Base-by-base conservation (phyloP, 1,140 invertebrate species). In the Drosophila azteca region DNA sequence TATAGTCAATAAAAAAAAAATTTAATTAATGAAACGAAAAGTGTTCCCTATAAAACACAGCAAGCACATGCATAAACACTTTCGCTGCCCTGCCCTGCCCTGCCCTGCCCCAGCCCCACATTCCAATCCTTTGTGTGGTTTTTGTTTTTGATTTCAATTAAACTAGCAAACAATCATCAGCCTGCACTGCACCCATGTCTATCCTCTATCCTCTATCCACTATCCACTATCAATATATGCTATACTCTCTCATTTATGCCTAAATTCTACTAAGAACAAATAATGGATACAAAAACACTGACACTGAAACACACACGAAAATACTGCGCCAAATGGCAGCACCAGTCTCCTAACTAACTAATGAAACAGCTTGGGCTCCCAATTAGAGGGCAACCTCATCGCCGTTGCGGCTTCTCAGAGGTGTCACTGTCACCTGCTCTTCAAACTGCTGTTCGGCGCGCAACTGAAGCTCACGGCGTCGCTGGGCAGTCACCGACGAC, bases 361-460 rank as follows among this genome's bases (percentile, higher is more conserved):
- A 17, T 55, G 57, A 74, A 76, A 70, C 53, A 39, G 35, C 35
- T 39, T 58, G 58, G 45, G 65, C 67, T 70, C 48, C 53, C 60
- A 67, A 55, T 90, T 87, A 90, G 26, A 90, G 82, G 46, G 87
- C 87, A 69, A 90, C 87, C 79, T 90, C 87, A 20, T 90, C 87
- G 46, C 87, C 87, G 26, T 90, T 90, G 8, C 81, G 77, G 9
- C 73, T 80, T 69, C 79, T 59, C 0, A 75, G 46, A 41, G 64
- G 76, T 59, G 54, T 70, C 53, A 90, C 82, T 60, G 52, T 70
- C 53, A 90, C 82, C 65, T 90, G 76, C 69, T 83, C 87, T 54
- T 83, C 69, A 62, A 59, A 80, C 54, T 90, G 75, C 43, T 69
- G 79, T 51, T 90, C 87, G 46, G 82, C 87, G 17, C 62, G 87